Conservation (phyloP, 2,113 vertebrate genomes). For the Pluvianellus socialis region DNA sequence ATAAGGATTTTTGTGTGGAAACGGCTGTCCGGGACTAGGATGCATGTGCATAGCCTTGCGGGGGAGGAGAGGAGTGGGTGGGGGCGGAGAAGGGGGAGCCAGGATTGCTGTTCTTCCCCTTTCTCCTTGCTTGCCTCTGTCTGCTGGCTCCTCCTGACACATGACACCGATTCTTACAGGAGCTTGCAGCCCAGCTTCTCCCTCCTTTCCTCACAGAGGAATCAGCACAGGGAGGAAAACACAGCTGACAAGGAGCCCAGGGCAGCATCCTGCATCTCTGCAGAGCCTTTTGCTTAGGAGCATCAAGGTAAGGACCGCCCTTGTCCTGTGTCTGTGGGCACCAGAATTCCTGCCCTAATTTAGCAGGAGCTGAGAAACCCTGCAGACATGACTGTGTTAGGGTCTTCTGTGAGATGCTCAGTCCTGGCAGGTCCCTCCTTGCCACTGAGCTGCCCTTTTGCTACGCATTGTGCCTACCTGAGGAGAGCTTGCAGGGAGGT, state of each 20-base stretch:
- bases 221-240: neutral
- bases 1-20: neutral
- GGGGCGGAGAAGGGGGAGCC: neutral
- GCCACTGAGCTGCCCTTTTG: neutral
- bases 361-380: neutral
- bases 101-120: neutral
- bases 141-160: conserved; percentile 16
- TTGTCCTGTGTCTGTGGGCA: neutral
- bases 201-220: neutral
- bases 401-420: neutral
- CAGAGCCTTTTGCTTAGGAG: neutral
- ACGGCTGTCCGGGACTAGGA: neutral
- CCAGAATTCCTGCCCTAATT: neutral
- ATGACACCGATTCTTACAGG: neutral
- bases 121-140: neutral
- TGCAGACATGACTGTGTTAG: neutral
- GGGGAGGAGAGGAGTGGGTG: neutral
- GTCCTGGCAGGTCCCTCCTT: neutral
- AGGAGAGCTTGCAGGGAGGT: neutral
- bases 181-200: neutral
- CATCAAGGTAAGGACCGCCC: conserved; percentile 32
- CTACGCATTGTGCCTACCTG: neutral
- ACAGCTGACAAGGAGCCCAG: neutral
- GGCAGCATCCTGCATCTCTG: neutral
- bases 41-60: neutral